Percentiles rank a stretch among this genome's conserved stretches.
Conservation (phyloP, 2,888 invertebrate species). For the Athalia circularis region DNA sequence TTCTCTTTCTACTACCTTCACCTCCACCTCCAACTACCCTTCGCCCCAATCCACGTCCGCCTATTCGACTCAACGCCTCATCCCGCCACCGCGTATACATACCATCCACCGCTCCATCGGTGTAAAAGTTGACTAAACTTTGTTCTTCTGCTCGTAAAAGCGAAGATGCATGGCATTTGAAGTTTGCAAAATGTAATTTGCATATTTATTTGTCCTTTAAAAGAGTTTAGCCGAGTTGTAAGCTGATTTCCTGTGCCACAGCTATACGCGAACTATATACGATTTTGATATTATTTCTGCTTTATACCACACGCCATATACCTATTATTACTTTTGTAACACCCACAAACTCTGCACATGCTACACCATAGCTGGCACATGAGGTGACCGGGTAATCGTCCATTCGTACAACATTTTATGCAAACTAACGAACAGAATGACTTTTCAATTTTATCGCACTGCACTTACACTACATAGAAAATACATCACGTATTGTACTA, state of each 20-base stretch:
- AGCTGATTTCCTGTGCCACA: conserved; percentile 42
- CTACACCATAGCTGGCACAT: neutral
- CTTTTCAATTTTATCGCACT: neutral
- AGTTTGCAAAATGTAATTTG: conserved; percentile 68
- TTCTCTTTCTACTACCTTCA: conserved; percentile 53
- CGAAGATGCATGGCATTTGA: conserved; percentile 68
- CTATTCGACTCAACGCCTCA: conserved; percentile 31
- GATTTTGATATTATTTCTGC: conserved; percentile 37
- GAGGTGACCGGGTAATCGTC: no score
- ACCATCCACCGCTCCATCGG: conserved; percentile 48
- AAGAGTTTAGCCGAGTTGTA: conserved; percentile 56
- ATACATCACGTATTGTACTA: no score
- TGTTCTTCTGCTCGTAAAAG: conserved; percentile 63
- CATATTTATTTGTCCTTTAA: conserved; percentile 71
- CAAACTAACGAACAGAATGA: conserved; percentile 44
- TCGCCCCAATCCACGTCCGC: conserved; percentile 6
- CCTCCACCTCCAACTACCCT: conserved; percentile 44
- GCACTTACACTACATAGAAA: neutral
- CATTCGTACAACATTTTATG: neutral
- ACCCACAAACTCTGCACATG: neutral
- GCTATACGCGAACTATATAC: conserved; percentile 16
- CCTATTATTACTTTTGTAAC: neutral
- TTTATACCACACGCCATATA: conserved; percentile 4
- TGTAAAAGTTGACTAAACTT: conserved; percentile 67
- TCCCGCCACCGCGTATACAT: conserved; percentile 2